Percentiles rank a stretch among this genome's conserved stretches.
phyloP scores from a whole-genome alignment of 2,888 invertebrate genomes.

The Bruchidius siliquastri region DNA sequence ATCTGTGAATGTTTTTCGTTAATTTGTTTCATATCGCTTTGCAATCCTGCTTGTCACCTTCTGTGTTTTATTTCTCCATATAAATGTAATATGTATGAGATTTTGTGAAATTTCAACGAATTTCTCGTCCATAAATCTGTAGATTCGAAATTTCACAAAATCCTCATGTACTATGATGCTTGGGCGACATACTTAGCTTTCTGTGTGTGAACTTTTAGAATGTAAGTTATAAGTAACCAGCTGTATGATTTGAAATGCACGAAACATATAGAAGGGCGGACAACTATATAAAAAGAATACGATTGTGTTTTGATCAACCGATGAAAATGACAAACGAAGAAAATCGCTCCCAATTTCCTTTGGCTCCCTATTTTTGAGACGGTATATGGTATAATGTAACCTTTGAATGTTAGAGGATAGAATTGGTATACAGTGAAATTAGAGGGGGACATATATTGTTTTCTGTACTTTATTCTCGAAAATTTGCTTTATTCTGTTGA shows the following conservation, averaged over 20 bases:
- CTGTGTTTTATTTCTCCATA: not conserved
- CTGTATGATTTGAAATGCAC: slow-evolving; percentile 86
- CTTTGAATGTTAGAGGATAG: too few relatives aligned
- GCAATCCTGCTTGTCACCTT: not conserved
- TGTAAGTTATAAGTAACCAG: slow-evolving; percentile 18
- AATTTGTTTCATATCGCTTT: not conserved
- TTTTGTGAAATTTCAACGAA: not conserved
- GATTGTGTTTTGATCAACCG: not conserved
- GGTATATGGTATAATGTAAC: too few relatives aligned
- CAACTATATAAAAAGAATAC: not conserved
- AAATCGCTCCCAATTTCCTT: slow-evolving; percentile 1
- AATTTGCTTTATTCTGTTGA: too few relatives aligned
- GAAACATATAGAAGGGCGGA: slow-evolving; percentile 82
- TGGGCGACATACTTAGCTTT: slow-evolving; percentile 8
- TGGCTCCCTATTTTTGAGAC: too few relatives aligned
- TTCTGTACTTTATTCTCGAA: too few relatives aligned
- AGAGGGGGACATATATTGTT: too few relatives aligned
- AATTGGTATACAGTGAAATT: too few relatives aligned
- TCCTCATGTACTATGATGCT: not conserved
- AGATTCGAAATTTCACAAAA: not conserved
- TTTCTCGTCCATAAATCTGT: not conserved
- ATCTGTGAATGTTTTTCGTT: not conserved
- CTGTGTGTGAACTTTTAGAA: slow-evolving; percentile 17
- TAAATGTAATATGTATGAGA: not conserved
- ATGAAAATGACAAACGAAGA: not conserved